These are phyloP conservation scores for Criorhina ranunculi DNA, from an alignment of 2,888 invertebrate genomes.

Conservation along the genomic window DNA sequence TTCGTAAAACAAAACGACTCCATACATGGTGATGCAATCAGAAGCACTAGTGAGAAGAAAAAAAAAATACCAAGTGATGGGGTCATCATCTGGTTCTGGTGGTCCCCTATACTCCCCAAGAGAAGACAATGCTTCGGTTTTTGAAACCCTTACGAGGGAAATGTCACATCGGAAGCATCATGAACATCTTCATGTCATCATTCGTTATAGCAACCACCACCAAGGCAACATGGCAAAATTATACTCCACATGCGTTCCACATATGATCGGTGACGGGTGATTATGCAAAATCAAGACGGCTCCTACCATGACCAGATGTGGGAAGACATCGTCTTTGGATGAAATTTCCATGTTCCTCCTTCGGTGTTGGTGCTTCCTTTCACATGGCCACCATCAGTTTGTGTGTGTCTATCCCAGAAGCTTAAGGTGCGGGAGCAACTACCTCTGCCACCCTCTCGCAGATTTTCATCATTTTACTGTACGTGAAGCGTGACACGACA, in stretches of 20 bases:
- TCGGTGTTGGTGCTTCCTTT: slow-evolving; percentile 5
- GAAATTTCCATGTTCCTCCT: slow-evolving; percentile 2
- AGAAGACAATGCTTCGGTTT: background rate
- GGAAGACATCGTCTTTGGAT: slow-evolving; percentile 8
- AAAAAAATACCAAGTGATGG: too few relatives aligned
- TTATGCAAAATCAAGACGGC: slow-evolving; percentile 14
- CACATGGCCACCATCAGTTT: slow-evolving; percentile 25
- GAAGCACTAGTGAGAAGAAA: slow-evolving; percentile 1
- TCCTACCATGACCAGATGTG: slow-evolving; percentile 8
- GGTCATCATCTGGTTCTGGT: background rate
- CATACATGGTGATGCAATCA: background rate
- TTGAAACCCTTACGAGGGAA: background rate
- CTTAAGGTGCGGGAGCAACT: slow-evolving; percentile 50
- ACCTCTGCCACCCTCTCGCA: slow-evolving; percentile 35
- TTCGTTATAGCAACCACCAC: background rate
- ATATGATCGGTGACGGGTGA: slow-evolving; percentile 4
- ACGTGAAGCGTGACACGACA: slow-evolving; percentile 47
- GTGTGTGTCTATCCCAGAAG: background rate
- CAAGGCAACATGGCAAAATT: slow-evolving; percentile 8
- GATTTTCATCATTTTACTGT: slow-evolving; percentile 51
- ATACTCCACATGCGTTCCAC: slow-evolving; percentile 32
- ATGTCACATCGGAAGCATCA: slow-evolving; percentile 17
- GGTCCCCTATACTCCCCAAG: background rate
- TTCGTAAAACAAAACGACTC: background rate
- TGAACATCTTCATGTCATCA: slow-evolving; percentile 6